A percentile compares a stretch with the other conserved stretches of the same genome.
phyloP scores from a whole-genome alignment of 2,113 vertebrate species.

The Leucosticte australis region DNA sequence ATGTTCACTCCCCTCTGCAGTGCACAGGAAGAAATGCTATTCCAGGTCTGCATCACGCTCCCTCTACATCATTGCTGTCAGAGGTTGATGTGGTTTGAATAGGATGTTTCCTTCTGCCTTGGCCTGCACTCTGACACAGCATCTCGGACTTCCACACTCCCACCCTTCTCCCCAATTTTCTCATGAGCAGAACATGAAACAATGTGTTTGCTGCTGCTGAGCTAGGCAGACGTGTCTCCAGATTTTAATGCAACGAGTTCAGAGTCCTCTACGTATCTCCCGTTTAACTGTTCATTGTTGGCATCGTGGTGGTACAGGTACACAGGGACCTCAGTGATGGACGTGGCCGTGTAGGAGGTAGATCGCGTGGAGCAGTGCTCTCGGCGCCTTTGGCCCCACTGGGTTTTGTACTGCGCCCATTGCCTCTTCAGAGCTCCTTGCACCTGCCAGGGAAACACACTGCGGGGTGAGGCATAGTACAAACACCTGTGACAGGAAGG shows the following conservation, averaged over 20 bases:
- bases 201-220: not conserved
- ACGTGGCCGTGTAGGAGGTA: constrained; percentile 86
- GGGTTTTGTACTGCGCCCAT: constrained; percentile 88
- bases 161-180: not conserved
- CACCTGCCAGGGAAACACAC: constrained; percentile 73
- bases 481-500: not conserved
- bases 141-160: not conserved
- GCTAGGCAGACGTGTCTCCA: constrained; percentile 83
- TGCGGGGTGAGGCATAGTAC: not conserved
- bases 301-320: constrained; percentile 86
- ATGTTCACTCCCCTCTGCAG: constrained; percentile 29
- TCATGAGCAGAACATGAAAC: constrained; percentile 3
- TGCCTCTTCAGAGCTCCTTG: constrained; percentile 90
- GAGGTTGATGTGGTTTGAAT: not conserved
- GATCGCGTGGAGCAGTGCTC: constrained; percentile 84
- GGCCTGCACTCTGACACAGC: not conserved
- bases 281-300: constrained; percentile 80
- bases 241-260: constrained; percentile 85
- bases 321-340: constrained; percentile 84
- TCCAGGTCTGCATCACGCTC: not conserved
- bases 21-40: constrained; percentile 7
- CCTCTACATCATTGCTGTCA: not conserved
- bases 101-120: not conserved
- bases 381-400: constrained; percentile 86
- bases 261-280: constrained; percentile 76